phyloP scores from a whole-genome alignment of 2,797 vertebrate species.

The Enteromius thamalakanensis region DNA sequence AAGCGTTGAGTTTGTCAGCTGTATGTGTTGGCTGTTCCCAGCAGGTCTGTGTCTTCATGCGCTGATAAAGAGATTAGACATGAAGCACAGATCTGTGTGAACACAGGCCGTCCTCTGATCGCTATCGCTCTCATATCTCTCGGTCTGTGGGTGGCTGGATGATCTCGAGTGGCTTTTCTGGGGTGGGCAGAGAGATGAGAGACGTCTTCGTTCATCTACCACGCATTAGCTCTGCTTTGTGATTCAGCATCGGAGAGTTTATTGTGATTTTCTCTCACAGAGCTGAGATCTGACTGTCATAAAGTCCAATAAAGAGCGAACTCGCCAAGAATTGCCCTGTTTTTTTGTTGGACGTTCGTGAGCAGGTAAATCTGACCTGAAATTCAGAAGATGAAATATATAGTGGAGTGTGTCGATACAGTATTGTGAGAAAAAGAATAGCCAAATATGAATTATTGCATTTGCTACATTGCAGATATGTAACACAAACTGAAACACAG shows the following conservation, averaged over 20 bases:
- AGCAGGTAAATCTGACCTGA: background rate
- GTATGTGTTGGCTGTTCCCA: background rate
- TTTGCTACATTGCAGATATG: background rate
- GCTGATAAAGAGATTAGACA: conserved; percentile 11
- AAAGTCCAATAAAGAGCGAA: background rate
- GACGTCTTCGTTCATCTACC: conserved; percentile 54
- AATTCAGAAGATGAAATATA: background rate
- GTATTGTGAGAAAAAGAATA: background rate
- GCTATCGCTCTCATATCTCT: background rate
- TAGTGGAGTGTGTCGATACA: background rate
- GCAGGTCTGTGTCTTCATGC: conserved; percentile 4
- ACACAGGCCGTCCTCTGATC: conserved; percentile 3
- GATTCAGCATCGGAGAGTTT: background rate
- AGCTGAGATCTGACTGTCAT: background rate
- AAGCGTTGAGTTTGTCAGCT: background rate
- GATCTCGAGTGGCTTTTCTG: background rate
- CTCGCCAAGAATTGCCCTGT: background rate
- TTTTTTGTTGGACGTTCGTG: background rate
- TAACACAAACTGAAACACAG: background rate
- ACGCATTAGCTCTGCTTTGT: background rate
- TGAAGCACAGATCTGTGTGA: background rate
- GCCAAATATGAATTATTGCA: background rate
- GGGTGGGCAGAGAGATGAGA: conserved; percentile 36
- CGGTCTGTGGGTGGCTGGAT: conserved; percentile 18
- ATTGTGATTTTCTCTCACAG: background rate